Percentiles rank a stretch among this genome's conserved stretches.
Conservation (phyloP, 2,888 invertebrate genomes). For the Phytoseiulus persimilis region DNA sequence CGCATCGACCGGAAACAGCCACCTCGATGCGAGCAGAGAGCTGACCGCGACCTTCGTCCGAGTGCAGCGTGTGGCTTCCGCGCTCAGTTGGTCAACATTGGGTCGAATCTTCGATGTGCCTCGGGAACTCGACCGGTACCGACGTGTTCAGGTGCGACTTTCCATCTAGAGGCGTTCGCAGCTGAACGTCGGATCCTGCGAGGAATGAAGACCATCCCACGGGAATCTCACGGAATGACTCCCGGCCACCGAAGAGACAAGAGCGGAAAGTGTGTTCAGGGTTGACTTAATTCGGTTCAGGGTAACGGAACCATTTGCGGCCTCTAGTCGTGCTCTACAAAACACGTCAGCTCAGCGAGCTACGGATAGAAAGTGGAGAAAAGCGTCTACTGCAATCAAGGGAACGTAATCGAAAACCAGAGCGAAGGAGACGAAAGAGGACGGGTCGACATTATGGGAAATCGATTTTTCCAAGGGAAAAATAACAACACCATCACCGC, state of each 20-base stretch:
- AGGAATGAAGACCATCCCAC: not conserved
- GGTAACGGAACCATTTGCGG: not conserved
- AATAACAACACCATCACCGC: not conserved
- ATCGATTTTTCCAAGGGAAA: not conserved
- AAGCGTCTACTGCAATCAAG: not conserved
- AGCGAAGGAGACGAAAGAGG: not conserved
- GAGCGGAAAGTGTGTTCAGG: not conserved
- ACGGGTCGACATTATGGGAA: not conserved
- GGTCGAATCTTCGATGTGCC: not conserved
- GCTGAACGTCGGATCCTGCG: not conserved
- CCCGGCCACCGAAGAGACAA: not conserved
- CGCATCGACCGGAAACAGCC: not conserved
- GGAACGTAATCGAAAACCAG: conserved; percentile 5
- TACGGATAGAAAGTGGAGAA: not conserved
- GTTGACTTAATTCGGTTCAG: not conserved
- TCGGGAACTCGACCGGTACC: not conserved
- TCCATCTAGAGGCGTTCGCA: not conserved
- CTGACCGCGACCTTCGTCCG: not conserved
- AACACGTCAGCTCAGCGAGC: not conserved
- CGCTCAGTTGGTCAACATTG: not conserved
- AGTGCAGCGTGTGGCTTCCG: not conserved
- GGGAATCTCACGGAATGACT: not conserved
- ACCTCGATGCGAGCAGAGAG: not conserved
- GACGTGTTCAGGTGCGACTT: not conserved
- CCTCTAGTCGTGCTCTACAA: not conserved